phyloP scores from a whole-genome alignment of 2,888 invertebrate species.

The Heliconius charithonia region DNA sequence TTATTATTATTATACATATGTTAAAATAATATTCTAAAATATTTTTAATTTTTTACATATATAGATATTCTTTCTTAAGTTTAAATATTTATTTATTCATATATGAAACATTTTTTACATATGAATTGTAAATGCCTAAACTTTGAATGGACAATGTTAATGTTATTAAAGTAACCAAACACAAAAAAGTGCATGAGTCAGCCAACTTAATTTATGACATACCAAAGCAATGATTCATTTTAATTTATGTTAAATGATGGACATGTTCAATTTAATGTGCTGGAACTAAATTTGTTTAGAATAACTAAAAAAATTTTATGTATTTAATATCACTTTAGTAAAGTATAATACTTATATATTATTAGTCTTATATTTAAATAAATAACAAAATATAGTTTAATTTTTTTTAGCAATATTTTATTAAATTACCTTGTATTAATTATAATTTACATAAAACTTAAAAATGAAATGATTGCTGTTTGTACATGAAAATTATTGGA shows the following conservation, averaged over 20 bases:
- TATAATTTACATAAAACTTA: too few relatives aligned
- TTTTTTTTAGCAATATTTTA: too few relatives aligned
- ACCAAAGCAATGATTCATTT: constrained; percentile 18
- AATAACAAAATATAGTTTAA: too few relatives aligned
- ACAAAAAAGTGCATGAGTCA: constrained; percentile 3
- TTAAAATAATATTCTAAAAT: background rate
- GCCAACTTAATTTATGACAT: constrained; percentile 18
- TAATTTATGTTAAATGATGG: constrained; percentile 16
- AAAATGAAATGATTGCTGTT: too few relatives aligned
- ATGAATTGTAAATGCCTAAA: background rate
- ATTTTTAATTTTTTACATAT: background rate
- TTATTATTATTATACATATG: too few relatives aligned
- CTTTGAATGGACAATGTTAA: background rate
- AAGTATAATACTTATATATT: background rate
- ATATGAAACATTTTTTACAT: background rate
- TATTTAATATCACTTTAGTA: background rate
- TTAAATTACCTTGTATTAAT: too few relatives aligned
- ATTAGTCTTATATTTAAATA: background rate
- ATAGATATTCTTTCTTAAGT: background rate
- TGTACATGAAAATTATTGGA: too few relatives aligned
- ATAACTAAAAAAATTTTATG: background rate
- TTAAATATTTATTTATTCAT: background rate
- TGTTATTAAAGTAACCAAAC: background rate
- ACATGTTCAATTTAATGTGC: constrained; percentile 1
- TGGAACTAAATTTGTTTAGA: constrained; percentile 2